A percentile compares a stretch with the other conserved stretches of the same genome.
Conservation (phyloP, 1,140 invertebrate species). For the Drosophila sulfurigaster region DNA sequence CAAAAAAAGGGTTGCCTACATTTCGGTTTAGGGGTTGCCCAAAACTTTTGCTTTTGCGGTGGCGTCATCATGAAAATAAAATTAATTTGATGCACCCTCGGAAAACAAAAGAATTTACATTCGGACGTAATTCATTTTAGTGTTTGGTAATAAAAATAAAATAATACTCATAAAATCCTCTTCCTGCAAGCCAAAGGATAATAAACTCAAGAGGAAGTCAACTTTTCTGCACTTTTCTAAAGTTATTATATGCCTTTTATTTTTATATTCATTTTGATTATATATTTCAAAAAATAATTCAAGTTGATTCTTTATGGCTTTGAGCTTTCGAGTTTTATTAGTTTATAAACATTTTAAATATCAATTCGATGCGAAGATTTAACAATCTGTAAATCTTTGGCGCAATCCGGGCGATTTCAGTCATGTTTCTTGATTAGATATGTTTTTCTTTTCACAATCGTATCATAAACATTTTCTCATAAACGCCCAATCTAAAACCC, state of each 20-base stretch:
- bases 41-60: constrained; percentile 65
- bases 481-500: constrained; percentile 75
- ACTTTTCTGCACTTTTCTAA: constrained; percentile 3
- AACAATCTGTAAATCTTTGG: constrained; percentile 36
- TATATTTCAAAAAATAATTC: constrained; percentile 4
- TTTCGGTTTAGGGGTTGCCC: constrained; percentile 29
- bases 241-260: not conserved
- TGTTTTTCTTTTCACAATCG: constrained; percentile 50
- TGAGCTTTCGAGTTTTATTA: constrained; percentile 19
- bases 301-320: constrained; percentile 3
- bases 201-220: not conserved
- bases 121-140: constrained; percentile 57
- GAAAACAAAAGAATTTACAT: constrained; percentile 63
- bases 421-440: constrained; percentile 49
- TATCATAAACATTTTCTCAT: constrained; percentile 71
- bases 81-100: constrained; percentile 71
- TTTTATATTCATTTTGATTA: constrained; percentile 9
- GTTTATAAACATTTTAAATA: constrained; percentile 42
- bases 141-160: constrained; percentile 67
- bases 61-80: constrained; percentile 79
- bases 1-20: constrained; percentile 57
- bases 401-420: constrained; percentile 34
- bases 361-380: constrained; percentile 25
- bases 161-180: constrained; percentile 46
- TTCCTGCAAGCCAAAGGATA: constrained; percentile 17